phyloP scores from a whole-genome alignment of 2,888 invertebrate species.

The Papilio protenor region DNA sequence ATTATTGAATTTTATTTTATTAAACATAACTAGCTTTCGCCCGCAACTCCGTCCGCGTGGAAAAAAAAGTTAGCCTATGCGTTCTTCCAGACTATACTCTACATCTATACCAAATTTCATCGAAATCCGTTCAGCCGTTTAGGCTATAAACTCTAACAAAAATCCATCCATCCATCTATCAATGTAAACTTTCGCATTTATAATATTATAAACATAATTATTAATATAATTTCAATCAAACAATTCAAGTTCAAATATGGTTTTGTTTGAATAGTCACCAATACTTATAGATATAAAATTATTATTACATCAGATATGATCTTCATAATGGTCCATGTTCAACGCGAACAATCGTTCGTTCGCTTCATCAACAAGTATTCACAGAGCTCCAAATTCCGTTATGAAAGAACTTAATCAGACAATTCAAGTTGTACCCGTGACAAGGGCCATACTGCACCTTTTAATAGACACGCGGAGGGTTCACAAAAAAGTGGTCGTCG shows the following conservation, averaged over 20 bases:
- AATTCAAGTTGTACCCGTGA: constrained; percentile 52
- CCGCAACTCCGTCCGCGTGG: not conserved
- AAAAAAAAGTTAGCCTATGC: too few species aligned
- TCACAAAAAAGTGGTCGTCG: constrained; percentile 41
- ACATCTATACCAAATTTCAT: too few species aligned
- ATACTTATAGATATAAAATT: not conserved
- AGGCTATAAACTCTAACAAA: too few species aligned
- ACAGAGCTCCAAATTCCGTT: constrained; percentile 54
- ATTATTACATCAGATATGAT: not conserved
- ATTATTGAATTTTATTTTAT: not conserved
- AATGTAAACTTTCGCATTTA: too few species aligned
- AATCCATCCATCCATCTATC: too few species aligned
- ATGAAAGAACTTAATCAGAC: constrained; percentile 63
- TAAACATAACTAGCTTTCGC: not conserved
- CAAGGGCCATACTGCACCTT: constrained; percentile 46
- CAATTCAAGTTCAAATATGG: too few species aligned
- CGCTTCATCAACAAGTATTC: constrained; percentile 63
- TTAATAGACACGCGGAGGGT: constrained; percentile 40
- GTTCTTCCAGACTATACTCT: too few species aligned
- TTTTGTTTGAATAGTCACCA: too few species aligned
- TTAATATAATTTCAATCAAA: too few species aligned
- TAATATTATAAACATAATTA: too few species aligned
- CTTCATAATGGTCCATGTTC: constrained; percentile 18
- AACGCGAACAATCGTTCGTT: constrained; percentile 50
- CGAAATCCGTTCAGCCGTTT: too few species aligned